Base-by-base conservation (phyloP, 30 jellyfish, hydroid and myxozoan species). In the Aurelia aurita region DNA sequence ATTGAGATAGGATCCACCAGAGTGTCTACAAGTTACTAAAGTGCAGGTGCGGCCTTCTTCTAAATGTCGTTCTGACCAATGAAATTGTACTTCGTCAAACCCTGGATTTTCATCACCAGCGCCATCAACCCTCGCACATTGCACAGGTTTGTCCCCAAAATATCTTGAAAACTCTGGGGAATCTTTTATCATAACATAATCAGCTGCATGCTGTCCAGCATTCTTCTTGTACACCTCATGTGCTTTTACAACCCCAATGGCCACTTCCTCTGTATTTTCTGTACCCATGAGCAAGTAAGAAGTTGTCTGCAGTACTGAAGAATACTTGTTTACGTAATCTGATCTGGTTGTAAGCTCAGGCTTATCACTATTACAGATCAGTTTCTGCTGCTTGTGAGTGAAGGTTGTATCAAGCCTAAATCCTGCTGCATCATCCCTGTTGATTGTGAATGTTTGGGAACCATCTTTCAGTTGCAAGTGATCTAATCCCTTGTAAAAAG, bases 361-460 rank as follows among this genome's bases (percentile, higher is more conserved):
- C n/a, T n/a, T n/a, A n/a, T n/a, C n/a, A n/a, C n/a, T n/a, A n/a
- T n/a, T n/a, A n/a, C 16, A 67, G 55, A 67, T 20, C 9, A 21
- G 23, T 34, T 67, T 67, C 67, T 25, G 31, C 21, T 21, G 31
- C 27, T 67, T 19, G 27, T 13, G 62, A 10, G 31, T 67, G 31
- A 11, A 67, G 64, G 39, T 67, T n/a, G n/a, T n/a, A n/a, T n/a
- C n/a, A n/a, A n/a, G n/a, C n/a, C n/a, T n/a, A n/a, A n/a, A n/a
- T n/a, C 79, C 79, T 6, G 79, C 79, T 8, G 79, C 79, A 67
- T 67, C 79, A 67, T 67, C 79, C 22, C 79, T 67, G 27, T 67
- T 25, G 32, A 59, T 23, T 8, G 20, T 23, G 20, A 59, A 59
- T 59, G 11, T 59, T 12, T 67, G 13, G 6, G 23, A 13, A 23